Evolutionary conservation across 2,113 vertebrate genomes (phyloP), one percentile per base, ranked within the genome.

Genomic region (Bungarus multicinctus): DNA sequence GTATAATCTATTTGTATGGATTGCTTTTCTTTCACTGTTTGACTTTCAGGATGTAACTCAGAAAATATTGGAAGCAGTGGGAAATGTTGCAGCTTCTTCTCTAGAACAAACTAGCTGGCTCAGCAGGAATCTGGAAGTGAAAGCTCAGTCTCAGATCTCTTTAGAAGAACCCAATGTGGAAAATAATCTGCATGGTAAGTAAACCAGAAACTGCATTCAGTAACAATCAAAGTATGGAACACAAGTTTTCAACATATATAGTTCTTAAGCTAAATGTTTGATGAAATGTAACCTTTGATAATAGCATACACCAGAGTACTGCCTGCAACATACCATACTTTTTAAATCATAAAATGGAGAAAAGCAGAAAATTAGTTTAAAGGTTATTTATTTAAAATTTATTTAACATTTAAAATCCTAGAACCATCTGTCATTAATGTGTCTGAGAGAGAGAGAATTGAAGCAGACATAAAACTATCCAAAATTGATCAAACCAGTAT

Each of bases 31-130:
- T 34, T 89, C 69, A 50, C 43, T 93, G 88, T 2, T 94, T 90
- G 0, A 18, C 1, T 97, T 93, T 27, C 91, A 99, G 99, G 99
- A 99, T 85, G 98, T 99, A 96, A 98, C 99, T 45, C 99, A 99
- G 90, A 98, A 98, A 95, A 98, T 99, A 94, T 96, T 99, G 12
- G 99, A 99, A 94, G 98, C 98, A 1, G 98, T 99, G 50, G 99
- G 99, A 0, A 98, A 97, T 25, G 97, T 99, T 47, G 99, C 99
- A 12, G 99, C 99, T 1, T 99, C 99, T 0, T 99, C 99, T 88
- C 96, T 99, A 94, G 99, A 99, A 87, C 99, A 99, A 96, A 99
- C 99, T 93, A 99, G 99, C 92, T 99, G 99, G 99, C 98, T 99
- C 58, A 99, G 99, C 96, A 98, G 99, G 89, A 99, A 98, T 94